Base-by-base conservation (phyloP, 2,888 invertebrate genomes). In the Alsophila aescularia region DNA sequence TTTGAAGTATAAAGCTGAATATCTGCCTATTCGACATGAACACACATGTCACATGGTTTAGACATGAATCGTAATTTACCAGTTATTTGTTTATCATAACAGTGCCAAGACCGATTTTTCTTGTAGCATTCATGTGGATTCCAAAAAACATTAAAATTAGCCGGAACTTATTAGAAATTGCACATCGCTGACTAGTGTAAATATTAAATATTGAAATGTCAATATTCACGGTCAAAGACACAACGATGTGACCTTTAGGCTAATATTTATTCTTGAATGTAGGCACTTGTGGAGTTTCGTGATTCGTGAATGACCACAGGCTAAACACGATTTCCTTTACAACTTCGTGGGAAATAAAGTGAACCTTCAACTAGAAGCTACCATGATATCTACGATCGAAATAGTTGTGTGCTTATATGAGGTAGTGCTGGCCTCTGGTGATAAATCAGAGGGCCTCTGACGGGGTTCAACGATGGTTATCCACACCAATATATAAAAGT, bases 241-340 rank as follows among this genome's bases (percentile, higher is more conserved):
- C 12, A 12, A 9, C 12, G 5, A 32, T 12, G 36, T 37, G 51
- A 51, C 51, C 51, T 51, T 37, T 15, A 14, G 0, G 42, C 29
- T 24, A 52, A 44, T 44, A 34, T 52, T 44, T 52, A 45, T 39
- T 16, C 18, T 39, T 14, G 27, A 31, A 12, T 21, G 32, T 40
- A 5, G 15, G 48, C 18, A 34, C 29, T 37, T 12, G 40, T 7
- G 21, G 9, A 18, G 14, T n/a, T 31, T 44, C 32, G 51, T 39
- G 43, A 52, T 15, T 51, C 36, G 42, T 39, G 37, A 39, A 32
- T 44, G 35, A 43, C 31, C 29, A 45, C 45, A 32, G 34, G 52
- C 39, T 52, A 43, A 37, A n/a, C 34, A 18, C 31, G 36, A 41
- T 27, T 35, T 13, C 0, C 3, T 21, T 2, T 27, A 24, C 24